Conservation (phyloP, 1,140 invertebrate genomes). For the Epicauta chinensis region DNA sequence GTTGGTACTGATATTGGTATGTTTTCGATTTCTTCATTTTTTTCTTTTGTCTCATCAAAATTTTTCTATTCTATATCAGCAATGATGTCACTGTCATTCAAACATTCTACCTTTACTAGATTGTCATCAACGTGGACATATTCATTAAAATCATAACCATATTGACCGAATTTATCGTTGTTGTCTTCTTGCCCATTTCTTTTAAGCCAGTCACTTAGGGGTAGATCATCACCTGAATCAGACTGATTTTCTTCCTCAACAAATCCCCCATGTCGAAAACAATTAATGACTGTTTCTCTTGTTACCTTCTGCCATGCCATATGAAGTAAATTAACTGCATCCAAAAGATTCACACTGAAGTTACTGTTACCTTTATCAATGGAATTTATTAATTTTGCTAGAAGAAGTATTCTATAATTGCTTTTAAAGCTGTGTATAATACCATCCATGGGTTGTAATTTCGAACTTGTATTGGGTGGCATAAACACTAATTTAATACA, state of each 20-base stretch:
- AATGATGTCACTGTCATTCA: too few relatives aligned
- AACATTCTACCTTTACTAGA: too few relatives aligned
- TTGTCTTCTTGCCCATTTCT: too few relatives aligned
- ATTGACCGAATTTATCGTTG: not conserved
- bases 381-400: conserved; percentile 9
- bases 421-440: conserved; percentile 8
- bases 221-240: conserved; percentile 6
- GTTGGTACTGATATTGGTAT: too few relatives aligned
- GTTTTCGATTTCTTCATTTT: too few relatives aligned
- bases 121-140: not conserved
- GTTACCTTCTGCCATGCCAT: conserved; percentile 3
- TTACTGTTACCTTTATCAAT: conserved; percentile 2
- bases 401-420: conserved; percentile 11
- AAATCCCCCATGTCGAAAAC: conserved; percentile 8
- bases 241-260: conserved; percentile 1
- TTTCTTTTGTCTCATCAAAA: too few relatives aligned
- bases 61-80: too few relatives aligned
- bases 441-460: conserved; percentile 12
- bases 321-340: conserved; percentile 4
- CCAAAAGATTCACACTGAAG: conserved; percentile 4
- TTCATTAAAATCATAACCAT: not conserved
- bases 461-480: conserved; percentile 12
- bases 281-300: conserved; percentile 5
- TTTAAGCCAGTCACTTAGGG: not conserved
- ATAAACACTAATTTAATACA: conserved; percentile 16